Evolutionary conservation across 2,113 vertebrate species (phyloP).

Genomic region (Oxyura jamaicensis): DNA sequence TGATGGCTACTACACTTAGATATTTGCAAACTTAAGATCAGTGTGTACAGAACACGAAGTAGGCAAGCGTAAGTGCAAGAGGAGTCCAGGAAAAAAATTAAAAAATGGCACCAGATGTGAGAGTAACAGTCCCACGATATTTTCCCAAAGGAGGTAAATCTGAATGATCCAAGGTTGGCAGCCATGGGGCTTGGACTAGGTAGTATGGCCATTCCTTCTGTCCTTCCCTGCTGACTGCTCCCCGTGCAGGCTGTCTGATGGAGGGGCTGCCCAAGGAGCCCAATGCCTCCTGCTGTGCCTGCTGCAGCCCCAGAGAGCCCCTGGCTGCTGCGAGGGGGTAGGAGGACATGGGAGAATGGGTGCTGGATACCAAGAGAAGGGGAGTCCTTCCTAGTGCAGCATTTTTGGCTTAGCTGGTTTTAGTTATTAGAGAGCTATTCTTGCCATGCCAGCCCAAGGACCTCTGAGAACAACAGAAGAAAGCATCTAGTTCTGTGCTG

Average conservation of each 20-base stretch:
- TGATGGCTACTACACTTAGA: background rate
- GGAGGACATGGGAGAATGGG: background rate
- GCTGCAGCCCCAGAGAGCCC: background rate
- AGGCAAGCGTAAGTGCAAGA: background rate
- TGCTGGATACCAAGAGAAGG: background rate
- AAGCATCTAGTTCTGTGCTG: background rate
- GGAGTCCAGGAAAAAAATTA: background rate
- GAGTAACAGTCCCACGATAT: background rate
- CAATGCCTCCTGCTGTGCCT: background rate
- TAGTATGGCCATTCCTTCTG: background rate
- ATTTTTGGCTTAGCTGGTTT: background rate
- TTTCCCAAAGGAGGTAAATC: background rate
- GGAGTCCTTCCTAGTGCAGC: background rate
- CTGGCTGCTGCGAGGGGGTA: background rate
- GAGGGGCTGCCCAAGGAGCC: background rate
- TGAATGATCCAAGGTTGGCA: background rate
- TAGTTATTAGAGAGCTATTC: background rate
- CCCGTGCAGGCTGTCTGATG: background rate
- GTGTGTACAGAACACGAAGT: background rate
- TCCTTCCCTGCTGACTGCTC: background rate
- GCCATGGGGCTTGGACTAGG: background rate
- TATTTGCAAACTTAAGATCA: background rate
- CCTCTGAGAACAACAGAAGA: background rate
- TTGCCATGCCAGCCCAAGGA: background rate
- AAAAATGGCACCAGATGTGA: background rate